These are phyloP conservation scores for Asarcornis scutulata DNA, from an alignment of 2,113 vertebrate genomes.

Conservation along the genomic window DNA sequence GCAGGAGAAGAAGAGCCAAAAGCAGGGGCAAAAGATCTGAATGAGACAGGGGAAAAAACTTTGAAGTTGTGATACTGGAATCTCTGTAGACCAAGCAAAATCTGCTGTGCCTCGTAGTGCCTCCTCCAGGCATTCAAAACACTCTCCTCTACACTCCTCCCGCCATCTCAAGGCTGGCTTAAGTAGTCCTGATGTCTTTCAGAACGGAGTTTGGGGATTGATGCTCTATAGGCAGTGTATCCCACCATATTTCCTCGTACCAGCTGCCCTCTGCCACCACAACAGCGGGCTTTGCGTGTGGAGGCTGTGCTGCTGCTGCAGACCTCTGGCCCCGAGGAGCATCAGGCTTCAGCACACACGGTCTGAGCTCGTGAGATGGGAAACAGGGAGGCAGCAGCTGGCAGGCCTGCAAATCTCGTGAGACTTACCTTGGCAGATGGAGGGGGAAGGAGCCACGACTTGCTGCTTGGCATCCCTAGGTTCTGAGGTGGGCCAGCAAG, in stretches of 20 bases:
- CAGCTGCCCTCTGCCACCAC: not conserved
- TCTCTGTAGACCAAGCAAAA: not conserved
- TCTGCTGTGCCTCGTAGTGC: not conserved
- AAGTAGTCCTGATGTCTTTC: not conserved
- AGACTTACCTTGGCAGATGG: not conserved
- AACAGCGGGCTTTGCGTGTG: not conserved
- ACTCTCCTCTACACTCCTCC: not conserved
- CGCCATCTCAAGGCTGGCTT: not conserved
- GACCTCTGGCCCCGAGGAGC: not conserved
- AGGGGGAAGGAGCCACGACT: not conserved
- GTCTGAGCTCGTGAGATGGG: not conserved
- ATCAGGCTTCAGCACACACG: constrained; percentile 4
- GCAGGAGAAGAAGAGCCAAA: not conserved
- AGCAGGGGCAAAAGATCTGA: not conserved
- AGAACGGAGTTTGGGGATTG: not conserved
- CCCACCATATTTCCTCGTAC: not conserved
- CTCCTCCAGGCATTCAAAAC: not conserved
- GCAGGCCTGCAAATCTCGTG: not conserved
- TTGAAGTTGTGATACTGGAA: not conserved
- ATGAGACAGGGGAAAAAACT: not conserved
- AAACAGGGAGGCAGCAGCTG: constrained; percentile 12
- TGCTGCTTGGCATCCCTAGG: not conserved
- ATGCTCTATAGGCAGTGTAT: not conserved
- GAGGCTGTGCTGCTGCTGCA: not conserved
- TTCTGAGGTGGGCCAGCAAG: constrained; percentile 20